Evolutionary conservation across 1,140 invertebrate species (phyloP).

Genomic region (Penaeus chinensis): DNA sequence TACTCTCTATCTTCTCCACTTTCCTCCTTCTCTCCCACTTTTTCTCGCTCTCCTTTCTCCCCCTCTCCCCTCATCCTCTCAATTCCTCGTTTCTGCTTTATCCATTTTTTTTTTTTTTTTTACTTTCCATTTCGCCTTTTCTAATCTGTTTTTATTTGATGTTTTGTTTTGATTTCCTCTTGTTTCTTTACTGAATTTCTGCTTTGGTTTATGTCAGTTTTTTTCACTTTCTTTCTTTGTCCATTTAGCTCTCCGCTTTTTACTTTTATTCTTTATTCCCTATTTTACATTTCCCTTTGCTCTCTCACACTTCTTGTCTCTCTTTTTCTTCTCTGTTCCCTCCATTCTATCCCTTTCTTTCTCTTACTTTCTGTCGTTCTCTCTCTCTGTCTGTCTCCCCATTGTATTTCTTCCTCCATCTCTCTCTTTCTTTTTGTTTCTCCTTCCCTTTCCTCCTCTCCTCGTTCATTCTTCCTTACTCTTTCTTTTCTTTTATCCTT

Average conservation of each 20-base stretch:
- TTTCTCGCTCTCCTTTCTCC: background rate
- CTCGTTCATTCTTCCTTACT: background rate
- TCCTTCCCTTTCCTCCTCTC: background rate
- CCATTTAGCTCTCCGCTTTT: background rate
- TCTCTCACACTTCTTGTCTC: background rate
- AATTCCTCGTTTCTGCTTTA: background rate
- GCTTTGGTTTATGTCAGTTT: no score
- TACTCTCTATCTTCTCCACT: no score
- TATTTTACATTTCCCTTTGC: background rate
- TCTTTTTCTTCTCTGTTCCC: background rate
- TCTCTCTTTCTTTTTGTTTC: background rate
- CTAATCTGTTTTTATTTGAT: no score
- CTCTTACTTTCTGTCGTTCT: background rate
- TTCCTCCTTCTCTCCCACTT: no score
- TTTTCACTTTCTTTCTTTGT: background rate
- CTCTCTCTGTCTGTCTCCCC: background rate
- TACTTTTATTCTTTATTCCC: background rate
- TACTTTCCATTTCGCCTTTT: no score
- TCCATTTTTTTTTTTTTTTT: no score
- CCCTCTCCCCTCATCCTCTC: background rate
- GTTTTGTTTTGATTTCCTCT: no score
- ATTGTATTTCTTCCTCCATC: background rate
- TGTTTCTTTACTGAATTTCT: no score
- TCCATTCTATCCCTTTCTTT: background rate
- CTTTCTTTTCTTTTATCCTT: background rate